Evolutionary conservation across 2,113 vertebrate species (phyloP).

Genomic region (Ursus arctos): DNA sequence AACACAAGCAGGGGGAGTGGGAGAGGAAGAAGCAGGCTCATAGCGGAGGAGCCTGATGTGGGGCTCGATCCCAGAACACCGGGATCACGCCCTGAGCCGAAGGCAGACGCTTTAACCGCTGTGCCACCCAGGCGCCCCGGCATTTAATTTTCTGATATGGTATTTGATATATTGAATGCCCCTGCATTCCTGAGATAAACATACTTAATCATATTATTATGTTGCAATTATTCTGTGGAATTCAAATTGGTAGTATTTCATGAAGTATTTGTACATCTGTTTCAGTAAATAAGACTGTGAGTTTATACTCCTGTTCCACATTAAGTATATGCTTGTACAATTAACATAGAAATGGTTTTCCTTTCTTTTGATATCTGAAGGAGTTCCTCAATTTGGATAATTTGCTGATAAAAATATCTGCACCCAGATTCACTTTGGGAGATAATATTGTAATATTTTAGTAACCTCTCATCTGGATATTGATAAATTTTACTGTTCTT

Average conservation of each 20-base stretch:
- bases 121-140: too few species aligned
- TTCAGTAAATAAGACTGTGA: not conserved
- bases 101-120: too few species aligned
- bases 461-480: not conserved
- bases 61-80: too few species aligned
- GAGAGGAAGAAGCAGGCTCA: too few species aligned
- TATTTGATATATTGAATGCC: not conserved
- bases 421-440: not conserved
- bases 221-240: not conserved
- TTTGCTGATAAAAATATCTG: not conserved
- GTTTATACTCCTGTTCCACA: not conserved
- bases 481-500: not conserved
- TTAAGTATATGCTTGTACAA: not conserved
- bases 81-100: too few species aligned
- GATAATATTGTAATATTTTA: not conserved
- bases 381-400: not conserved
- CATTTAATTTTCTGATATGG: not conserved
- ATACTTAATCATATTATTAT: not conserved
- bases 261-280: not conserved
- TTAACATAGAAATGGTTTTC: not conserved
- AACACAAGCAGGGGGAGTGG: too few species aligned
- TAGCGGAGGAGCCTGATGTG: too few species aligned
- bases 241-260: not conserved
- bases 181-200: not conserved
- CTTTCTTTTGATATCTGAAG: not conserved